Percentiles rank a stretch among this genome's conserved stretches.
Evolutionary conservation across 1,140 invertebrate genomes (phyloP).

Genomic region (Bradysia coprophila): DNA sequence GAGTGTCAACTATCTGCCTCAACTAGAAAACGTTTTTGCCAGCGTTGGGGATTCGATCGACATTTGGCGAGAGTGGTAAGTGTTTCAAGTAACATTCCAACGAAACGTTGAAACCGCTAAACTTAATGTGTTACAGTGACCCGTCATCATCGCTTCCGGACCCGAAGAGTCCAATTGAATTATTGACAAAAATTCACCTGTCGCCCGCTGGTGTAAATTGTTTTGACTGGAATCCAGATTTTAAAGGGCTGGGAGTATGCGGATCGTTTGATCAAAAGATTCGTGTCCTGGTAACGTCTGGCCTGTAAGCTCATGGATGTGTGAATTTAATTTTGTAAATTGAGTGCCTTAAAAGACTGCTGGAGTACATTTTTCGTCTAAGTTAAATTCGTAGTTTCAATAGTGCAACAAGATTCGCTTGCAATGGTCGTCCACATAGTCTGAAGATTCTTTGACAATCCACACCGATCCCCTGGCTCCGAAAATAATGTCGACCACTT

Average conservation of each 20-base stretch:
- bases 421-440: conserved; percentile 16
- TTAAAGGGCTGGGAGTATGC: background rate
- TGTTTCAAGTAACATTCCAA: no score
- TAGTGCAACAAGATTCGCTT: conserved; percentile 9
- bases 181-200: no score
- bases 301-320: background rate
- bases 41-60: background rate
- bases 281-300: background rate
- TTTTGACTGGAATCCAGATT: background rate
- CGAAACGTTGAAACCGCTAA: no score
- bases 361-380: background rate
- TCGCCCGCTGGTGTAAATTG: no score
- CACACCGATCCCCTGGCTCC: conserved; percentile 13
- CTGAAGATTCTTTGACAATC: conserved; percentile 16
- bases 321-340: background rate
- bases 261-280: background rate
- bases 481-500: conserved; percentile 20
- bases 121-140: no score
- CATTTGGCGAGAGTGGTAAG: background rate
- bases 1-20: background rate
- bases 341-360: background rate
- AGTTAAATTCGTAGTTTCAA: background rate
- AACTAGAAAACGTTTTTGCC: background rate
- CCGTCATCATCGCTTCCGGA: no score
- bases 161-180: no score